phyloP scores from a whole-genome alignment of 2,797 vertebrate genomes.

The Gadopsis marmoratus region DNA sequence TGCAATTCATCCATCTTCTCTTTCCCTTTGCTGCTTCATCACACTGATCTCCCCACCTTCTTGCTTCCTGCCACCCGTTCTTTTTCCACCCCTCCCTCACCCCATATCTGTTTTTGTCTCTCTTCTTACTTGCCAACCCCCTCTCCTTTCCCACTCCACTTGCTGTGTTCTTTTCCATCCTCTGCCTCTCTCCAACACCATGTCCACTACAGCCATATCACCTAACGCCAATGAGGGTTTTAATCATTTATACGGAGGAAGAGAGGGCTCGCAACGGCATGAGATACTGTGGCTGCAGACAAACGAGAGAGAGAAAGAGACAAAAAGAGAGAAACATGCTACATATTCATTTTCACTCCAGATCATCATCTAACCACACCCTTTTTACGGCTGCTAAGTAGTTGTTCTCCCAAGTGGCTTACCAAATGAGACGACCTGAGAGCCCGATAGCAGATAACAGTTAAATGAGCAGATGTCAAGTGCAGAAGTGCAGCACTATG shows the following conservation, averaged over 20 bases:
- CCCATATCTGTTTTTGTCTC: slow-evolving; percentile 36
- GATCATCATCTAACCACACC: slow-evolving; percentile 3
- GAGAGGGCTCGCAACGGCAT: slow-evolving; percentile 45
- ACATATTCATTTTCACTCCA: slow-evolving; percentile 15
- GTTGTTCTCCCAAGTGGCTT: slow-evolving; percentile 7
- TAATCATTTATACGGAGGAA: slow-evolving; percentile 77
- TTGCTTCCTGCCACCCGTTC: slow-evolving; percentile 53
- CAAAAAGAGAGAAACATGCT: slow-evolving; percentile 10
- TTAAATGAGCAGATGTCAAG: slow-evolving; percentile 73
- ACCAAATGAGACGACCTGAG: slow-evolving; percentile 57
- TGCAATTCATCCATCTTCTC: slow-evolving; percentile 49
- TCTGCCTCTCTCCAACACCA: slow-evolving; percentile 37
- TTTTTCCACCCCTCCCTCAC: slow-evolving; percentile 54
- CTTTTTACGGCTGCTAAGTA: slow-evolving; percentile 30
- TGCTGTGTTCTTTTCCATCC: slow-evolving; percentile 47
- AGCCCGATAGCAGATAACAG: slow-evolving; percentile 56
- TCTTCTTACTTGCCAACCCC: slow-evolving; percentile 14
- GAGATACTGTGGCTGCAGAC: slow-evolving; percentile 52
- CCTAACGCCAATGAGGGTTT: slow-evolving; percentile 77
- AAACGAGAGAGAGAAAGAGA: slow-evolving; percentile 17
- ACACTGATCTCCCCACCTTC: slow-evolving; percentile 31
- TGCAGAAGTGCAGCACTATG: slow-evolving; percentile 16
- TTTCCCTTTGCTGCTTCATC: slow-evolving; percentile 28
- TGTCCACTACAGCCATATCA: slow-evolving; percentile 74
- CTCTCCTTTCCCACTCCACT: slow-evolving; percentile 5